Percentiles rank a stretch among this genome's conserved stretches.
These are phyloP conservation scores for Oreochromis mossambicus DNA, from an alignment of 2,797 vertebrate species.

Conservation along the genomic window DNA sequence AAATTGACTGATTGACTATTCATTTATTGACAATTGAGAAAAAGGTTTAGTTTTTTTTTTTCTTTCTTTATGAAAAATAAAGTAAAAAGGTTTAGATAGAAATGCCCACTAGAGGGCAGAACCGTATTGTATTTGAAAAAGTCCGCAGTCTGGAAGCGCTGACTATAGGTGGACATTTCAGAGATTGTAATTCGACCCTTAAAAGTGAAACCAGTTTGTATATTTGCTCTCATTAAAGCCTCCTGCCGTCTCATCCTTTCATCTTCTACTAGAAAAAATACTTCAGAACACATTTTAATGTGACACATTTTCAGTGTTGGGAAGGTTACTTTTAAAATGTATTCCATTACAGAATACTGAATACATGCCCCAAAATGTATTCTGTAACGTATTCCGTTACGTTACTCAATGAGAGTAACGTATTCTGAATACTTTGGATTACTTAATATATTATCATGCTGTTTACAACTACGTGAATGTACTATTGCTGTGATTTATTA, in stretches of 20 bases:
- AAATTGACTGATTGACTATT: not conserved
- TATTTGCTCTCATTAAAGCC: not conserved
- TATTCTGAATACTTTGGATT: no score
- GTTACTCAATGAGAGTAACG: no score
- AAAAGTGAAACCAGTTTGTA: not conserved
- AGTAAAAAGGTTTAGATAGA: not conserved
- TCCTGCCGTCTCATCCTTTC: not conserved
- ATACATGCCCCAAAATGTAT: no score
- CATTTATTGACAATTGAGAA: not conserved
- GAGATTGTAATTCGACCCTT: not conserved
- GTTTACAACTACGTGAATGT: no score
- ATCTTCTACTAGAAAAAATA: not conserved
- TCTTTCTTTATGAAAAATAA: not conserved
- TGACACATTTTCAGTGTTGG: fast-evolving
- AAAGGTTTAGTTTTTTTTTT: fast-evolving
- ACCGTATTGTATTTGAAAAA: not conserved
- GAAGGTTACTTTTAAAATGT: no score
- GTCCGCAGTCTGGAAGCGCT: not conserved
- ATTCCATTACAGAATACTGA: no score
- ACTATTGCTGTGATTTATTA: no score
- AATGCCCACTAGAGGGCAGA: not conserved
- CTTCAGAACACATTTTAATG: not conserved
- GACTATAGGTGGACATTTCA: not conserved
- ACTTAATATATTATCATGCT: no score
- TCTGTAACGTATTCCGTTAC: no score